A percentile compares a stretch with the other conserved stretches of the same genome.
Conservation (phyloP, 2,888 invertebrate species). For the Orchesella flavescens region DNA sequence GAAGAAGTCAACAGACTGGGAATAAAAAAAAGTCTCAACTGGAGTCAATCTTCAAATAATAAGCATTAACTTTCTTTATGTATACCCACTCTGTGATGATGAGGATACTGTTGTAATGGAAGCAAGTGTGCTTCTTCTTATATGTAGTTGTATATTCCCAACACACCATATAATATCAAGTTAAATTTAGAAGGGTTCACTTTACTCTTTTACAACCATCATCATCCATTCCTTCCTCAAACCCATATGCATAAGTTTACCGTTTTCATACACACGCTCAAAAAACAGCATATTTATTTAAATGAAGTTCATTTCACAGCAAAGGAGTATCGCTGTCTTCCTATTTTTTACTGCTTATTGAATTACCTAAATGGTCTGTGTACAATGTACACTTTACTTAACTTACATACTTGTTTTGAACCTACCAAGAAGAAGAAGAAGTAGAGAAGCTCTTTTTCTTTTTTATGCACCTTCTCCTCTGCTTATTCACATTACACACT, state of each 20-base stretch:
- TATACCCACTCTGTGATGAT: neutral
- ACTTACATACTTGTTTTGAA: constrained; percentile 45
- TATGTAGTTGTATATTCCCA: neutral
- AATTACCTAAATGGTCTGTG: constrained; percentile 59
- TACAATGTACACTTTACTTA: constrained; percentile 51
- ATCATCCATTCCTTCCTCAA: too few relatives aligned
- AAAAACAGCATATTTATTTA: constrained; percentile 6
- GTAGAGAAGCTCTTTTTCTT: too few relatives aligned
- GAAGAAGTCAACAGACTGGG: constrained; percentile 26
- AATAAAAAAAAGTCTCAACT: constrained; percentile 32
- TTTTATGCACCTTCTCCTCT: constrained; percentile 7
- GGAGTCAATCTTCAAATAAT: constrained; percentile 27
- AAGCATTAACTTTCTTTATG: constrained; percentile 15
- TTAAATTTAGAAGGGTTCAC: constrained; percentile 57
- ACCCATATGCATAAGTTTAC: neutral
- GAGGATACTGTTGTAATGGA: neutral
- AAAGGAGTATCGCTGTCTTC: constrained; percentile 3
- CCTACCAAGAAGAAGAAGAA: constrained; percentile 41
- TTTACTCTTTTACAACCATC: constrained; percentile 21
- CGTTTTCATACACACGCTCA: neutral
- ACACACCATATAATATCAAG: constrained; percentile 20
- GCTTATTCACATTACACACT: neutral
- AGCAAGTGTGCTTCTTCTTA: too few relatives aligned
- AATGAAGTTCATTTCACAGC: constrained; percentile 31
- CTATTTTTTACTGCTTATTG: constrained; percentile 56